Evolutionary conservation across 2,113 vertebrate species (phyloP).

Genomic region (Oxygymnocypris stewartii): DNA sequence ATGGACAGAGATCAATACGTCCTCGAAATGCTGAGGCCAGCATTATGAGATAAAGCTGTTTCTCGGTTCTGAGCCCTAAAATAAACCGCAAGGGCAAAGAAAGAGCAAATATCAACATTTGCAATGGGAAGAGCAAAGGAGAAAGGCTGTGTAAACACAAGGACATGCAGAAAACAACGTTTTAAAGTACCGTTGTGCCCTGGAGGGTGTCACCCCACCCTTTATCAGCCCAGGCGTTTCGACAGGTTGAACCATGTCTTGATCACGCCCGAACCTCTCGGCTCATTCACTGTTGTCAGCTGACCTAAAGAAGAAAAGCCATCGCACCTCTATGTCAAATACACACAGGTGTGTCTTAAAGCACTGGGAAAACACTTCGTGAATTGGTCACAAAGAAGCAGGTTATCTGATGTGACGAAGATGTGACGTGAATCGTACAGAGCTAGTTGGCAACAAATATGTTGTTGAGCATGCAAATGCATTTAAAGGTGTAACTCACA

Average conservation of each 20-base stretch:
- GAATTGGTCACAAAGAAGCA: background rate
- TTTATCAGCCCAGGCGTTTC: background rate
- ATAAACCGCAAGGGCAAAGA: background rate
- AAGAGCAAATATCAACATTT: background rate
- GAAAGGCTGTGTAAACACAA: background rate
- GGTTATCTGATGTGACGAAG: background rate
- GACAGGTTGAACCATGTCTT: background rate
- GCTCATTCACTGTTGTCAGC: conserved; percentile 14
- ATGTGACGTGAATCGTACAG: background rate
- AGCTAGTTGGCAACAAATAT: too few relatives aligned
- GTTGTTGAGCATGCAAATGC: too few relatives aligned
- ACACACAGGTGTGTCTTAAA: conserved; percentile 74
- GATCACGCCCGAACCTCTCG: background rate
- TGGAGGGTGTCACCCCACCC: conserved; percentile 15
- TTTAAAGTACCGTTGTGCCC: background rate
- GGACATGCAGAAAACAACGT: background rate
- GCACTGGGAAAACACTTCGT: conserved; percentile 43
- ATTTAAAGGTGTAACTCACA: background rate
- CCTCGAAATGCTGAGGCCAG: conserved; percentile 73
- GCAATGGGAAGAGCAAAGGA: background rate
- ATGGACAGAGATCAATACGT: conserved; percentile 76
- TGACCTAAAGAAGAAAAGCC: conserved; percentile 68
- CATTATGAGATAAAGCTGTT: conserved; percentile 66
- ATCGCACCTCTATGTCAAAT: conserved; percentile 66
- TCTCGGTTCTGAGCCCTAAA: conserved; percentile 57